These are phyloP conservation scores for Chaetoderma sp. DNA, from an alignment of 2,888 invertebrate species.

Conservation along the genomic window DNA sequence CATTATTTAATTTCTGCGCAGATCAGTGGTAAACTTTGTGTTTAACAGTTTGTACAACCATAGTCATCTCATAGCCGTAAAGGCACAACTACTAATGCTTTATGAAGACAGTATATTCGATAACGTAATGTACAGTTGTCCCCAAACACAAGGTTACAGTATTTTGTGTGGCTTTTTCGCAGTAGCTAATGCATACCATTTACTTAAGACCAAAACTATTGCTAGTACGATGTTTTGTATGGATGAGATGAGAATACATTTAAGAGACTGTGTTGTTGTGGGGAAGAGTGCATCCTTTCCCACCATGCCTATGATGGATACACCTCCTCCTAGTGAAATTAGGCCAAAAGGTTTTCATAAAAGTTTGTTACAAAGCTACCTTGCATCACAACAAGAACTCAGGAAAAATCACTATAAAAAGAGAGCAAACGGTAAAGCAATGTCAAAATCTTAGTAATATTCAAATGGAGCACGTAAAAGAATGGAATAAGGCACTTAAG, in stretches of 20 bases:
- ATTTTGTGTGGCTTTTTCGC: background rate
- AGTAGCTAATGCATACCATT: background rate
- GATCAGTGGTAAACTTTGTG: background rate
- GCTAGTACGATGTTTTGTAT: background rate
- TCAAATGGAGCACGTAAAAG: too few relatives aligned
- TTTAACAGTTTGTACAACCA: background rate
- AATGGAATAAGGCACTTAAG: too few relatives aligned
- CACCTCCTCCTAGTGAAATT: too few relatives aligned
- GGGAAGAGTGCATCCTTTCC: background rate
- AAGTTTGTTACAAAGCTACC: too few relatives aligned
- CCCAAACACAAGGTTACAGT: background rate
- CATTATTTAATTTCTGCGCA: background rate
- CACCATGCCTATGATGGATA: background rate
- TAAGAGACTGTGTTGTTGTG: background rate
- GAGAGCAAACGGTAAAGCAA: too few relatives aligned
- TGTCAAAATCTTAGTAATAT: too few relatives aligned
- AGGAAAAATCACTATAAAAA: too few relatives aligned
- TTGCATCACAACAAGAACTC: too few relatives aligned
- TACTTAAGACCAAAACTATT: background rate
- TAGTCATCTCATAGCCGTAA: background rate
- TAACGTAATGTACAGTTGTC: background rate
- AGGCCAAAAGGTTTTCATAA: too few relatives aligned
- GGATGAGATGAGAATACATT: background rate
- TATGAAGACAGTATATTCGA: background rate
- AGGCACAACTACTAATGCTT: background rate